Evolutionary conservation across 2,888 invertebrate genomes (phyloP), one percentile per base, ranked within the genome.

Genomic region (Phymatocera aterrima): DNA sequence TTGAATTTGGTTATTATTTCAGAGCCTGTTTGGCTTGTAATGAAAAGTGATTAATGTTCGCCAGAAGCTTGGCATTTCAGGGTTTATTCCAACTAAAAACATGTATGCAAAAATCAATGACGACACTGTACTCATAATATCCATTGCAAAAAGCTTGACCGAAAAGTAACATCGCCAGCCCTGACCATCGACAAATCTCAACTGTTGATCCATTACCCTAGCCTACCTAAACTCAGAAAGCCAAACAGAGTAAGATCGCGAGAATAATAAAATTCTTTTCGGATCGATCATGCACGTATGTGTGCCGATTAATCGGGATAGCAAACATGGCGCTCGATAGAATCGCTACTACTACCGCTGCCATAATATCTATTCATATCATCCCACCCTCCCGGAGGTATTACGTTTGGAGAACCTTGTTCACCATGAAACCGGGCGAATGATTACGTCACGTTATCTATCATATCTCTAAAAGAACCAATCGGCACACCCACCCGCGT

Each of bases 151-250:
- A n/a, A 51, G 18, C 8, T 21, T 51, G 51, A 51, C 18, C 21
- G 18, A 10, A 0, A 18, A 6, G 51, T 21, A 51, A 51, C 51
- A 51, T 51, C 51, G 24, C 28, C 60, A 61, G 61, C 34, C 61
- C 61, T 61, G 61, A 61, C 61, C 61, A 61, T n/a, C 61, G 37
- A 64, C 64, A 64, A 64, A 37, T 61, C 34, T 34, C 64, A 64
- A 64, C 18, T 64, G 64, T 37, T 64, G 64, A 64, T 64, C 34
- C 18, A 64, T 64, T 40, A 18, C 15, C 64, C 8, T 18, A 40
- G 64, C 34, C 21, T 21, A 64, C 40, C 37, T 34, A 37, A 64
- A 64, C 37, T 64, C 18, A 37, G 21, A 64, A 40, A 64, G 12
- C 37, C 64, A 64, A 64, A 64, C 64, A 64, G 21, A 21, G 40